Conservation (phyloP, 1,140 invertebrate species). For the Calliphora vicina region DNA sequence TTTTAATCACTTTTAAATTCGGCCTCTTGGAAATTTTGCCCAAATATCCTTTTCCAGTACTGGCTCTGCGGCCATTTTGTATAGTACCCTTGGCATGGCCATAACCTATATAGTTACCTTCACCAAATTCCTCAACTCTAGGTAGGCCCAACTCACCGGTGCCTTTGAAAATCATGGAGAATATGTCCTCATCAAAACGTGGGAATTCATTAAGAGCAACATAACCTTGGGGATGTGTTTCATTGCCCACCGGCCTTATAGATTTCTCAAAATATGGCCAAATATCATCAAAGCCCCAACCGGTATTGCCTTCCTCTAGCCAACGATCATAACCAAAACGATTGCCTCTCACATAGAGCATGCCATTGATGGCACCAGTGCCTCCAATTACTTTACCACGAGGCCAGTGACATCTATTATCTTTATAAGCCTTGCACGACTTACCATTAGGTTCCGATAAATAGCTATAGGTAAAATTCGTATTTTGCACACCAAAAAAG, state of each 20-base stretch:
- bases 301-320: conserved; percentile 67
- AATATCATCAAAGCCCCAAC: conserved; percentile 73
- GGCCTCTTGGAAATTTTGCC: conserved; percentile 62
- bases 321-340: conserved; percentile 69
- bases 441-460: conserved; percentile 38
- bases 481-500: conserved; percentile 19
- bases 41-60: conserved; percentile 60
- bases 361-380: conserved; percentile 72
- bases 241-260: conserved; percentile 64
- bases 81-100: conserved; percentile 67
- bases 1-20: conserved; percentile 77
- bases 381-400: conserved; percentile 73
- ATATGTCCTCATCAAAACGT: conserved; percentile 24
- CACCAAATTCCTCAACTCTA: conserved; percentile 67
- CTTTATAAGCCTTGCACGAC: conserved; percentile 42
- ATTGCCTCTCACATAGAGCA: conserved; percentile 76
- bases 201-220: conserved; percentile 24
- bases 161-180: conserved; percentile 22
- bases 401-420: conserved; percentile 66
- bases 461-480: conserved; percentile 42
- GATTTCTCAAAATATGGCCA: conserved; percentile 70
- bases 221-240: conserved; percentile 38
- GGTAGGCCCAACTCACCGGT: conserved; percentile 58
- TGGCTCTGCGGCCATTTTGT: conserved; percentile 67
- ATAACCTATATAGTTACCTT: conserved; percentile 60